Evolutionary conservation across 2,888 invertebrate genomes (phyloP).

Genomic region (Dynastes maya): DNA sequence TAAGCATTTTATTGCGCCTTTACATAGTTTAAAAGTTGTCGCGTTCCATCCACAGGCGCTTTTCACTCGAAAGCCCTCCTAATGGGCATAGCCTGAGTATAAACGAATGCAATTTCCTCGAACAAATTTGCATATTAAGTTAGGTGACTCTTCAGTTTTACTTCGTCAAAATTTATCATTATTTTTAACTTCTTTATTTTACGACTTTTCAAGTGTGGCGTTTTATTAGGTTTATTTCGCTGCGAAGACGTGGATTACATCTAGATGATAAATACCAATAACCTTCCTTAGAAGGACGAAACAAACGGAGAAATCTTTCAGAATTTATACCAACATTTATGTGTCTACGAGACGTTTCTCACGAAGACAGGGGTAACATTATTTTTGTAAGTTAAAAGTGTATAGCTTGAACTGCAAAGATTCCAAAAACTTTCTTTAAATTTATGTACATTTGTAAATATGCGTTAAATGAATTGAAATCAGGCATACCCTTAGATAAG

Average conservation of each 20-base stretch:
- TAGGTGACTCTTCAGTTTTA: slow-evolving; percentile 18
- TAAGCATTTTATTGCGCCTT: slow-evolving; percentile 26
- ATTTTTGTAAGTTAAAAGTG: too few relatives aligned
- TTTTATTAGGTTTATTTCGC: slow-evolving; percentile 13
- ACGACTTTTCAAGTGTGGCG: not conserved
- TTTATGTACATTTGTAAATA: too few relatives aligned
- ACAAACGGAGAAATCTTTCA: too few relatives aligned
- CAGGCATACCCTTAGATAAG: too few relatives aligned
- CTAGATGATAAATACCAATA: slow-evolving; percentile 1
- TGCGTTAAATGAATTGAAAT: too few relatives aligned
- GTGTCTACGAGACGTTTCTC: too few relatives aligned
- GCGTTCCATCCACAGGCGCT: slow-evolving; percentile 6
- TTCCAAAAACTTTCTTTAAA: too few relatives aligned
- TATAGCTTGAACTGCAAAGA: too few relatives aligned
- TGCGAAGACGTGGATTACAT: slow-evolving; percentile 11
- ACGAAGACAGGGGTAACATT: too few relatives aligned
- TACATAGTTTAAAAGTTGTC: slow-evolving; percentile 39
- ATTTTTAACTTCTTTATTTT: slow-evolving; percentile 15
- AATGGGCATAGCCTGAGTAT: slow-evolving; percentile 32
- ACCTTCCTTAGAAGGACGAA: not conserved
- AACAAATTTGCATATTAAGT: slow-evolving; percentile 41
- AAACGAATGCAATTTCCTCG: slow-evolving; percentile 41
- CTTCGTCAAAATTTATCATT: slow-evolving; percentile 26
- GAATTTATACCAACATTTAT: too few relatives aligned
- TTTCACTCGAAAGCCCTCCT: slow-evolving; percentile 20